Percentiles rank a stretch among this genome's conserved stretches.
Conservation (phyloP, 2,797 vertebrate species). For the Molossus alvarezi region DNA sequence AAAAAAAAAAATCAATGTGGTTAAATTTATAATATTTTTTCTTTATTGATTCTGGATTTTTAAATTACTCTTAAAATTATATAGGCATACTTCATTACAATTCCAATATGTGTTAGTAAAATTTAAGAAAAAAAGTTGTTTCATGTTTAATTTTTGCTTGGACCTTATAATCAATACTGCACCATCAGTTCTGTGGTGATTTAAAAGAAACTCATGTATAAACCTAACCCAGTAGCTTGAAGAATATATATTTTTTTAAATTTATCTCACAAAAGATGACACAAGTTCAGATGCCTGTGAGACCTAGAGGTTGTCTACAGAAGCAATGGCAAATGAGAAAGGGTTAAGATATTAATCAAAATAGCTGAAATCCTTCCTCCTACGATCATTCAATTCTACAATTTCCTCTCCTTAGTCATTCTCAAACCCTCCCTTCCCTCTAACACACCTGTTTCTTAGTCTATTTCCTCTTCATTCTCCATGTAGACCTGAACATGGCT, state of each 20-base stretch:
- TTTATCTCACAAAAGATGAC: background rate
- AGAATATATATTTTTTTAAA: background rate
- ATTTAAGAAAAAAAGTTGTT: background rate
- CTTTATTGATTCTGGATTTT: background rate
- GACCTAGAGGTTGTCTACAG: background rate
- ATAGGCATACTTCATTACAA: background rate
- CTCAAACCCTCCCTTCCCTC: background rate
- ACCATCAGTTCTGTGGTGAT: background rate
- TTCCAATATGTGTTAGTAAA: background rate
- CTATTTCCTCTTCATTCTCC: background rate
- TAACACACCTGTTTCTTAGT: background rate
- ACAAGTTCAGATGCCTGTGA: background rate
- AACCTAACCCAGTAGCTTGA: background rate
- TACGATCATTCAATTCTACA: background rate
- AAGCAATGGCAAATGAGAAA: background rate
- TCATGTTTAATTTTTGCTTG: constrained; percentile 13
- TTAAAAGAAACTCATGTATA: constrained; percentile 61
- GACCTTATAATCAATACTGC: constrained; percentile 12
- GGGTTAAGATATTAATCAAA: background rate
- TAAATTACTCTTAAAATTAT: constrained; percentile 33
- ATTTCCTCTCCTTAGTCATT: background rate
- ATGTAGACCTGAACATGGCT: background rate
- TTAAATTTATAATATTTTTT: background rate
- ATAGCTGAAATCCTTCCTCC: background rate
- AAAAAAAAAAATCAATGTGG: background rate